A percentile compares a stretch with the other conserved stretches of the same genome.
These are phyloP conservation scores for Pomphorhynchus laevis DNA, from an alignment of 1,140 invertebrate species.

Conservation along the genomic window DNA sequence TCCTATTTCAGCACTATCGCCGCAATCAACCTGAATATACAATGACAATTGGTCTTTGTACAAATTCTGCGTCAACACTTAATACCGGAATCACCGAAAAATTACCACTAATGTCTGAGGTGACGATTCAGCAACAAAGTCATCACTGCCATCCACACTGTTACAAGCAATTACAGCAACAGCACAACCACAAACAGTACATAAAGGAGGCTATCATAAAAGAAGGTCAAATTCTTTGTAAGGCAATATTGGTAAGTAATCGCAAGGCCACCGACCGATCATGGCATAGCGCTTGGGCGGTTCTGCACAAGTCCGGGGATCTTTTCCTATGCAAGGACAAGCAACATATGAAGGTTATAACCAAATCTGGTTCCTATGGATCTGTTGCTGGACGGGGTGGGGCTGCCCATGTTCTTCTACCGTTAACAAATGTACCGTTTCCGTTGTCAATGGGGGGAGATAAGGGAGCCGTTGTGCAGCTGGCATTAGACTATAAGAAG, in stretches of 20 bases:
- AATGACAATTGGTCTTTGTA: too few species aligned
- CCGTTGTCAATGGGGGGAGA: constrained; percentile 6
- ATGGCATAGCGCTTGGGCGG: constrained; percentile 8
- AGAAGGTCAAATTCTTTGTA: constrained; percentile 7
- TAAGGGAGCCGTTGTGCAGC: constrained; percentile 1
- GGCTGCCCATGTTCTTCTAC: constrained; percentile 3
- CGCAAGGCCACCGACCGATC: constrained; percentile 3
- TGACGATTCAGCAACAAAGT: too few species aligned
- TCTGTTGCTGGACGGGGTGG: too few species aligned
- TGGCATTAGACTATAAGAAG: constrained; percentile 8
- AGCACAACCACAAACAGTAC: not conserved
- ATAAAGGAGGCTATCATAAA: constrained; percentile 3
- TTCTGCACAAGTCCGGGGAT: constrained; percentile 1
- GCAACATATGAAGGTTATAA: too few species aligned
- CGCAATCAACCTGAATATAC: too few species aligned
- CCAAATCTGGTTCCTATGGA: too few species aligned
- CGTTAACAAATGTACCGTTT: constrained; percentile 3
- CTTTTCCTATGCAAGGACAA: constrained; percentile 8
- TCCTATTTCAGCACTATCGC: too few species aligned
- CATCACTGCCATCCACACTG: not conserved
- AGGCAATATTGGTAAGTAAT: constrained; percentile 4
- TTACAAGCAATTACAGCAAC: not conserved
- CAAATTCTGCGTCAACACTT: too few species aligned
- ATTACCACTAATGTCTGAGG: too few species aligned
- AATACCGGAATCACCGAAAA: too few species aligned